Conservation (phyloP, 1,140 invertebrate species). For the Chrysomallon squamiferum region DNA sequence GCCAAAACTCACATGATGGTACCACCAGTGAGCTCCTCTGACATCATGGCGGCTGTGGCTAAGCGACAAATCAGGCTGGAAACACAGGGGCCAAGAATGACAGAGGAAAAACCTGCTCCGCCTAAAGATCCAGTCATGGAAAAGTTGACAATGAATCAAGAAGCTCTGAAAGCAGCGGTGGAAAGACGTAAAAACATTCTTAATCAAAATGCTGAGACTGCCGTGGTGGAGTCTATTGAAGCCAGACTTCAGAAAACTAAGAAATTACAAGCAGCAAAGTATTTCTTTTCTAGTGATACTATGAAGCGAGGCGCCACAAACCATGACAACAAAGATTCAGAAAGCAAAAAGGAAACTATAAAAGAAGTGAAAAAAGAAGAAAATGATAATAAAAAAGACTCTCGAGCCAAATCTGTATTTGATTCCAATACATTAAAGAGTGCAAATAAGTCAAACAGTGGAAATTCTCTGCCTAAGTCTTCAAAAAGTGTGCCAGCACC, state of each 20-base stretch:
- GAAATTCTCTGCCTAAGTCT: not conserved
- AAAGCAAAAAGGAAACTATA: not conserved
- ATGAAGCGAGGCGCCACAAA: conserved; percentile 10
- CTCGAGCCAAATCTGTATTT: conserved; percentile 1
- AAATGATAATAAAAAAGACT: conserved; percentile 1
- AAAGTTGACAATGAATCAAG: conserved; percentile 36
- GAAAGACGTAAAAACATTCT: conserved; percentile 42
- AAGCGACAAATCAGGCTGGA: conserved; percentile 40
- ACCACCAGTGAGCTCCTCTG: conserved; percentile 18
- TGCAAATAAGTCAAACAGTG: conserved; percentile 9
- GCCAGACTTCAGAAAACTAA: conserved; percentile 53
- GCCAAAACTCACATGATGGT: conserved; percentile 9
- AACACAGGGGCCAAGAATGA: conserved; percentile 38
- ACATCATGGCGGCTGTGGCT: conserved; percentile 46
- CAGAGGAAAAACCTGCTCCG: conserved; percentile 21
- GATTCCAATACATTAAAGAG: not conserved
- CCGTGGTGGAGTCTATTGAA: conserved; percentile 52
- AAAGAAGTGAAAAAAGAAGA: not conserved
- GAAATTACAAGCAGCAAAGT: conserved; percentile 54
- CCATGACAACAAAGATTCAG: conserved; percentile 9
- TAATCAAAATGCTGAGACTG: conserved; percentile 29
- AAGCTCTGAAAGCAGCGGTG: conserved; percentile 51
- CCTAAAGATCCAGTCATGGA: conserved; percentile 15
- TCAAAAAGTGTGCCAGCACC: not conserved
- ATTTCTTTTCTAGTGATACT: conserved; percentile 34